Base-by-base conservation (phyloP, 2,797 vertebrate species). In the Lemur catta region DNA sequence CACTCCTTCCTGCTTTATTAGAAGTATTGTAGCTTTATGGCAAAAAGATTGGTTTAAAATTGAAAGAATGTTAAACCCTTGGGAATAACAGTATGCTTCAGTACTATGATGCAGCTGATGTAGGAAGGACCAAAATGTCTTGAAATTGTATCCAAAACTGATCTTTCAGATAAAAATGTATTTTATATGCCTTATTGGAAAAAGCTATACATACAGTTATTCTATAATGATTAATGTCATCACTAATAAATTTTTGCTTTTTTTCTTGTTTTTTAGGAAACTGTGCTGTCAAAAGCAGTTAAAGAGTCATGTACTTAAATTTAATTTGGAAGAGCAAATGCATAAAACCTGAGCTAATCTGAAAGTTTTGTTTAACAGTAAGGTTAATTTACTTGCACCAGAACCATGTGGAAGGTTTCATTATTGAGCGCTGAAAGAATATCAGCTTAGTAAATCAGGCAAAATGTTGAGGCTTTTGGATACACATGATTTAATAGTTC, bases 111-210 rank as follows among this genome's bases (percentile, higher is more conserved):
- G 38, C 87, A 97, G 82, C 63, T 92, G 63, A 95, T 84, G 93
- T 95, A 96, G 97, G 94, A 80, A 95, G 84, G 96, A 91, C 65
- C 22, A 65, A n/a, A 57, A 94, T 84, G 63, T 91, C 84, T 97
- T 96, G 91, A 97, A 98, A 96, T 96, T 61, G 95, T 94, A 97
- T 97, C 90, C 65, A 96, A 96, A 98, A 97, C 93, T 52, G 63
- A 89, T 96, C 78, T 93, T 75, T 91, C 65, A 92, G 97, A 28
- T 92, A 95, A 98, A 95, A 96, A 93, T 0, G 7, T 7, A 92
- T 96, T 95, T 95, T 97, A 50, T 18, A 26, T 48, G 18, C 4
- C 13, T 75, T 67, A 8, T 14, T 43, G 43, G 33, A 17, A 95
- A 89, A 80, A 59, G 13, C 24, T 30, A 12, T n/a, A 71, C 41